Conservation (phyloP, 1,140 invertebrate species). For the Papilio polyxenes region DNA sequence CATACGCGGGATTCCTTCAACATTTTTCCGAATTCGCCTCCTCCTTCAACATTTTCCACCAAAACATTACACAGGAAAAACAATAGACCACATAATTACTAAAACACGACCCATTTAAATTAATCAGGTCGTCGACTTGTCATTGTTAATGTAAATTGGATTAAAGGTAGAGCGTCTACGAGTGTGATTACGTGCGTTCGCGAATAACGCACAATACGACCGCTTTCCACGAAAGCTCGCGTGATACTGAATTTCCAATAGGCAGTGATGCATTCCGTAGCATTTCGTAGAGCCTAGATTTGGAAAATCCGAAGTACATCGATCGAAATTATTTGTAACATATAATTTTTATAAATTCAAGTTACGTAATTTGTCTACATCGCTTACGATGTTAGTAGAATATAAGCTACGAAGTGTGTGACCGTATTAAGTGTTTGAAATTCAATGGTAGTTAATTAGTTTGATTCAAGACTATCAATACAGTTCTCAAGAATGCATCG, state of each 20-base stretch:
- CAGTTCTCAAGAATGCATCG: conserved; percentile 19
- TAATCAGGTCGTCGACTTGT: conserved; percentile 60
- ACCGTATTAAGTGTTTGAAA: conserved; percentile 15
- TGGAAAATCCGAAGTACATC: conserved; percentile 35
- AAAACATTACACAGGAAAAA: conserved; percentile 51
- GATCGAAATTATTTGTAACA: conserved; percentile 3
- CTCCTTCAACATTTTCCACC: conserved; percentile 67
- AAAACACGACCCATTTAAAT: conserved; percentile 52
- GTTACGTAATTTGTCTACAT: conserved; percentile 3
- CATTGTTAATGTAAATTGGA: conserved; percentile 64
- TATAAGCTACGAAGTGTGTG: neutral
- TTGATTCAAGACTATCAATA: conserved; percentile 22
- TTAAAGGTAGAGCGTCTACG: conserved; percentile 64
- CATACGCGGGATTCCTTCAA: conserved; percentile 64
- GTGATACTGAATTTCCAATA: conserved; percentile 58
- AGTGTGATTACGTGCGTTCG: conserved; percentile 59
- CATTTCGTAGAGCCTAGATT: conserved; percentile 38
- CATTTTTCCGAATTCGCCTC: conserved; percentile 76
- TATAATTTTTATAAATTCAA: neutral
- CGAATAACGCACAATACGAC: conserved; percentile 45
- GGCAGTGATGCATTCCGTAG: conserved; percentile 35
- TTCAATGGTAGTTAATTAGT: conserved; percentile 21
- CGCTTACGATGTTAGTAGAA: too few species aligned
- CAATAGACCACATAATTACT: conserved; percentile 56
- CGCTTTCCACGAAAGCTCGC: conserved; percentile 47